Conservation (phyloP, 2,113 vertebrate genomes). For the Motacilla tschutschensis region DNA sequence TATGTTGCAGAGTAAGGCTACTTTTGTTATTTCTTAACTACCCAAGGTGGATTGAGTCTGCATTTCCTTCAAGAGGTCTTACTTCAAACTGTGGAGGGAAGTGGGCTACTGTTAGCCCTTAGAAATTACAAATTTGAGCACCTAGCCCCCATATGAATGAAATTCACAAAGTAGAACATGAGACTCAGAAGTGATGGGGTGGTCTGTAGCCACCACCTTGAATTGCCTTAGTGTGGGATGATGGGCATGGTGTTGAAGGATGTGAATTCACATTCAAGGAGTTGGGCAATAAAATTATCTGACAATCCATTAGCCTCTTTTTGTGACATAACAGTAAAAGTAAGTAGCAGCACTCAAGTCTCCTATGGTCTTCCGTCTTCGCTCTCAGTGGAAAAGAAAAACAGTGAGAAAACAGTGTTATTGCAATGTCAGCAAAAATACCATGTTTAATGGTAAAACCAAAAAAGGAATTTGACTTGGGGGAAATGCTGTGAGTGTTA, state of each 20-base stretch:
- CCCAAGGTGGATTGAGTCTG: neutral
- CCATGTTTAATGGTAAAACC: neutral
- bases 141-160: neutral
- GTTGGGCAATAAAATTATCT: neutral
- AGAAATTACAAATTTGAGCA: neutral
- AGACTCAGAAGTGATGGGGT: neutral
- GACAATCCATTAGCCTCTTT: neutral
- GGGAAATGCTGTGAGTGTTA: neutral
- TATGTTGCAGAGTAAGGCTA: neutral
- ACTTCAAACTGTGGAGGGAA: neutral
- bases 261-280: neutral
- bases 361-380: neutral
- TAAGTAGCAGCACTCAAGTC: neutral
- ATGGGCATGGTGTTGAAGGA: neutral
- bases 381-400: neutral
- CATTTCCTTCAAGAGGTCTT: neutral
- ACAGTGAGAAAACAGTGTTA: neutral
- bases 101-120: neutral
- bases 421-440: neutral
- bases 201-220: neutral
- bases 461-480: neutral
- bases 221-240: neutral
- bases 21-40: neutral
- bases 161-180: neutral
- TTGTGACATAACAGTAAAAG: neutral